These are phyloP conservation scores for Pemphredon lugubris DNA, from an alignment of 2,888 invertebrate genomes.

Conservation along the genomic window DNA sequence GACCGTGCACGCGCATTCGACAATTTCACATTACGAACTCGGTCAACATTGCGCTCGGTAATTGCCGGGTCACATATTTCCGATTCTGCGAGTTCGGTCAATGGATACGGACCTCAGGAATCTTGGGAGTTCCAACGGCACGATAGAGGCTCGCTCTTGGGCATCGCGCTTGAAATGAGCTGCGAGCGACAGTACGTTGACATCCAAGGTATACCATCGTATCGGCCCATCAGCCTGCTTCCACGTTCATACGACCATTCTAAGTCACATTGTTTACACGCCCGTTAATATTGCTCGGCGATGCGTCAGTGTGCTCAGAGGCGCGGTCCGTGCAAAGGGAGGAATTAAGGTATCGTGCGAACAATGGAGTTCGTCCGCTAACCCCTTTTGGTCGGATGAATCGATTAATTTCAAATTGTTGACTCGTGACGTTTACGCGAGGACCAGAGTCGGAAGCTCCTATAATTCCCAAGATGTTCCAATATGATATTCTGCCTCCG, in stretches of 20 bases:
- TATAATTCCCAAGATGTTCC: no score
- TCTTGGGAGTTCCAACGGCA: slow-evolving; percentile 25
- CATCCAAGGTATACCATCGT: slow-evolving; percentile 32
- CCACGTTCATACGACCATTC: slow-evolving; percentile 9
- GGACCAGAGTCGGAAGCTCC: no score
- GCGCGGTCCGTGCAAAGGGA: no score
- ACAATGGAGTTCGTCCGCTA: no score
- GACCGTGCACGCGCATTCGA: background rate
- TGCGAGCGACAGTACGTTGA: slow-evolving; percentile 34
- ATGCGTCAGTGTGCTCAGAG: slow-evolving; percentile 1
- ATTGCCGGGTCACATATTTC: slow-evolving; percentile 16
- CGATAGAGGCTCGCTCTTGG: slow-evolving; percentile 15
- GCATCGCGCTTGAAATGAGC: slow-evolving; percentile 44
- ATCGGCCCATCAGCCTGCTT: slow-evolving; percentile 24
- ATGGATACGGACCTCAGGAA: slow-evolving; percentile 41
- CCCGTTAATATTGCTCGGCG: background rate
- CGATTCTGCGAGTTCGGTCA: slow-evolving; percentile 25
- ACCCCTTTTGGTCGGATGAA: no score
- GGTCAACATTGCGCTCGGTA: slow-evolving; percentile 8
- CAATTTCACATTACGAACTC: slow-evolving; percentile 7
- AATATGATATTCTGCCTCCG: no score
- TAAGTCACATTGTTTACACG: background rate
- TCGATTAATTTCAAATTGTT: no score
- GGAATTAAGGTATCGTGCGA: no score
- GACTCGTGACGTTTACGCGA: no score